Conservation (phyloP, 2,888 invertebrate species). For the Chydorus sphaericus region DNA sequence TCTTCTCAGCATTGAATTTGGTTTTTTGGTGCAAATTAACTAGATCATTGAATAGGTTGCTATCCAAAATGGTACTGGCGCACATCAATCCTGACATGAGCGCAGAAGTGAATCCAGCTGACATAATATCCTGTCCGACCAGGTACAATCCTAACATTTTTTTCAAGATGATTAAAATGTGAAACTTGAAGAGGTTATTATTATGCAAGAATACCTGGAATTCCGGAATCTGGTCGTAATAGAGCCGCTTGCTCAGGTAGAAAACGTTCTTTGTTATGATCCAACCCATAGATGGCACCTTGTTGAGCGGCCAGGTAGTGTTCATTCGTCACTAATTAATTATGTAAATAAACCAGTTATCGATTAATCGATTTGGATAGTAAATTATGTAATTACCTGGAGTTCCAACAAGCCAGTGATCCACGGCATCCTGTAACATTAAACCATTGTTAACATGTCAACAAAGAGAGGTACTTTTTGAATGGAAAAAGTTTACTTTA, state of each 20-base stretch:
- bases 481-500: conserved; percentile 18
- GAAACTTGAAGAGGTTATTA: background rate
- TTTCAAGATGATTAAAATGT: background rate
- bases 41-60: conserved; percentile 25
- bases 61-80: conserved; percentile 23
- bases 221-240: conserved; percentile 26
- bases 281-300: conserved; percentile 20
- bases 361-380: too few relatives aligned
- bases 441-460: background rate
- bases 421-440: conserved; percentile 17
- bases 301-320: conserved; percentile 18
- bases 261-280: conserved; percentile 19
- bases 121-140: conserved; percentile 27
- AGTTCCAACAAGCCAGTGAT: conserved; percentile 18
- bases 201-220: conserved; percentile 23
- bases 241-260: conserved; percentile 21
- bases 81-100: conserved; percentile 25
- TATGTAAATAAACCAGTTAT: too few relatives aligned
- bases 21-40: conserved; percentile 3
- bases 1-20: background rate
- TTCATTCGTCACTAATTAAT: conserved; percentile 18
- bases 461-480: too few relatives aligned
- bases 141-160: conserved; percentile 22
- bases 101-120: conserved; percentile 27
- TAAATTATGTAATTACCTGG: too few relatives aligned